These are phyloP conservation scores for Oreochromis spilurus DNA, from an alignment of 2,113 vertebrate genomes.

Conservation along the genomic window DNA sequence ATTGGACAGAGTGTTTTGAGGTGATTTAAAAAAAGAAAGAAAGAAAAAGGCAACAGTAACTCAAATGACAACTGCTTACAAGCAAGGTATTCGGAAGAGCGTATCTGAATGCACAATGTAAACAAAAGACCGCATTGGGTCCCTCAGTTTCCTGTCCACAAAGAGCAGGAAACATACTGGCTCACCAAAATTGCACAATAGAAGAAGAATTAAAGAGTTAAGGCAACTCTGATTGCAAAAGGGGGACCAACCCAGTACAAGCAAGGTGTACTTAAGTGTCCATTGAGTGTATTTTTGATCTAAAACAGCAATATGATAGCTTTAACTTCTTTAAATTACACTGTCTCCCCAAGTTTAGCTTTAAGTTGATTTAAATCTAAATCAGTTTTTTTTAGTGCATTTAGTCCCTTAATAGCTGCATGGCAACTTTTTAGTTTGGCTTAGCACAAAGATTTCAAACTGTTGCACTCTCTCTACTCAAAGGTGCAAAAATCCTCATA, in stretches of 20 bases:
- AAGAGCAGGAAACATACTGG: not conserved
- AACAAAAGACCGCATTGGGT: not conserved
- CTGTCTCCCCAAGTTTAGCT: not conserved
- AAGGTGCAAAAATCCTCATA: not conserved
- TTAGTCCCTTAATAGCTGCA: not conserved
- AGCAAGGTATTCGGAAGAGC: not conserved
- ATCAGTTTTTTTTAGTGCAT: not conserved
- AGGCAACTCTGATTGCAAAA: not conserved
- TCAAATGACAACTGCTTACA: not conserved
- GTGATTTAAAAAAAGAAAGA: not conserved
- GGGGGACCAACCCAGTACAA: not conserved
- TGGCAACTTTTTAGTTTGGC: not conserved
- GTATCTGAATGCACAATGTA: not conserved
- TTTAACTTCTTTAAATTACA: not conserved
- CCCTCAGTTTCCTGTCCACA: not conserved
- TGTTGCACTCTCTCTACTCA: not conserved
- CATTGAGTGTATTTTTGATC: not conserved
- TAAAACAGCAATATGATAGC: not conserved
- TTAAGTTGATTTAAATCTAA: not conserved
- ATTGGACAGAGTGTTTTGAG: not conserved
- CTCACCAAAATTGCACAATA: not conserved
- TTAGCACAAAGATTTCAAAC: not conserved
- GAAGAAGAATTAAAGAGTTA: not conserved
- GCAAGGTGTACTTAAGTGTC: not conserved
- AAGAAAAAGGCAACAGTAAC: not conserved